These are phyloP conservation scores for Danaus melanippus DNA, from an alignment of 1,140 invertebrate species.

Conservation along the genomic window DNA sequence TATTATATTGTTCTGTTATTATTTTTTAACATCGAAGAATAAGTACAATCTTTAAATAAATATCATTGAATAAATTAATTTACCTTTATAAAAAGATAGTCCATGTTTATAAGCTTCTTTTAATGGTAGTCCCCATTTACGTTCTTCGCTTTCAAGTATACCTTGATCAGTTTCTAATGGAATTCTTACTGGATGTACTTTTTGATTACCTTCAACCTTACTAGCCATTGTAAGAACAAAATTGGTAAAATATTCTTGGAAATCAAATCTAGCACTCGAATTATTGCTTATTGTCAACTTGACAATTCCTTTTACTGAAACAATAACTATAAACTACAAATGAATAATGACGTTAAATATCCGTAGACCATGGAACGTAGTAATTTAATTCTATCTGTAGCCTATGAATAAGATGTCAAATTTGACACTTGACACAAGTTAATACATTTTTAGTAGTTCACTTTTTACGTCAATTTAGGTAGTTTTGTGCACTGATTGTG, in stretches of 20 bases:
- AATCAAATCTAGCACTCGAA: slow-evolving; percentile 5
- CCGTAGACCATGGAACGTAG: too few relatives aligned
- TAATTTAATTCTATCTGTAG: too few relatives aligned
- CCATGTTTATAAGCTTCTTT: slow-evolving; percentile 90
- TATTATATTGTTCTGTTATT: too few relatives aligned
- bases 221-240: slow-evolving; percentile 11
- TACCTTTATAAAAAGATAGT: slow-evolving; percentile 92
- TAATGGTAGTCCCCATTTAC: slow-evolving; percentile 79
- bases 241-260: slow-evolving; percentile 3
- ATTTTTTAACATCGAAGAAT: too few relatives aligned
- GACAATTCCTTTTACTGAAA: slow-evolving; percentile 1
- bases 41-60: background rate
- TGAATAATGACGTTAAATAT: too few relatives aligned
- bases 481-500: background rate
- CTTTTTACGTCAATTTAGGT: background rate
- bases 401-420: too few relatives aligned
- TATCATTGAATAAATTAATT: slow-evolving; percentile 9
- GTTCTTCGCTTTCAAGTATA: slow-evolving; percentile 63
- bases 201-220: slow-evolving; percentile 29
- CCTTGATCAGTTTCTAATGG: slow-evolving; percentile 67
- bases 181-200: slow-evolving; percentile 61
- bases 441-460: background rate
- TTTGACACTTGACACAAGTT: background rate
- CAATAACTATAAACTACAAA: too few relatives aligned
- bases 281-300: slow-evolving; percentile 10